Conservation (phyloP, 2,113 vertebrate species). For the Ginglymostoma cirratum region DNA sequence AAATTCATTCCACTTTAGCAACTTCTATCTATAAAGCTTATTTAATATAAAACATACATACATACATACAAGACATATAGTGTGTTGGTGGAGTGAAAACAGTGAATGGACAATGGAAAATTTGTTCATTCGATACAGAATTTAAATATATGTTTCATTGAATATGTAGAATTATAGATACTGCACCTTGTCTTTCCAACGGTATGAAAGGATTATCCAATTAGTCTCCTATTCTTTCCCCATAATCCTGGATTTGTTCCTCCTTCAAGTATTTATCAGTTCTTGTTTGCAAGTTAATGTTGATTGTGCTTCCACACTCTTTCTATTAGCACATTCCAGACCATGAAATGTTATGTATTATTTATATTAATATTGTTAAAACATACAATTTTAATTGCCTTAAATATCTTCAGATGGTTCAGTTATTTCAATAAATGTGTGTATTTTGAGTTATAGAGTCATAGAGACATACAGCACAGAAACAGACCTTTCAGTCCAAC, state of each 20-base stretch:
- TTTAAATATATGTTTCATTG: neutral
- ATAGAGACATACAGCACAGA: no score
- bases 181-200: neutral
- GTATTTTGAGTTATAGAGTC: neutral
- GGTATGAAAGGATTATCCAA: neutral
- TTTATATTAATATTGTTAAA: no score
- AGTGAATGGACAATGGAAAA: neutral
- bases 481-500: no score
- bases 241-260: neutral
- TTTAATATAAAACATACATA: neutral
- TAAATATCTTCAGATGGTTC: neutral
- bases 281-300: neutral
- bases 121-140: neutral
- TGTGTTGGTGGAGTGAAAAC: neutral
- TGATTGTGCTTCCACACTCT: neutral
- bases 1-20: neutral
- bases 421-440: neutral
- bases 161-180: neutral
- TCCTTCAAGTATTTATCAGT: neutral
- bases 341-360: neutral
- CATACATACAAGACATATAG: neutral
- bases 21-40: neutral
- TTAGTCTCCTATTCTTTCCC: neutral
- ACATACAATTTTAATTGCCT: neutral
- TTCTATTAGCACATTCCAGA: neutral